Evolutionary conservation across 2,113 vertebrate genomes (phyloP).

Genomic region (Cebus imitator): DNA sequence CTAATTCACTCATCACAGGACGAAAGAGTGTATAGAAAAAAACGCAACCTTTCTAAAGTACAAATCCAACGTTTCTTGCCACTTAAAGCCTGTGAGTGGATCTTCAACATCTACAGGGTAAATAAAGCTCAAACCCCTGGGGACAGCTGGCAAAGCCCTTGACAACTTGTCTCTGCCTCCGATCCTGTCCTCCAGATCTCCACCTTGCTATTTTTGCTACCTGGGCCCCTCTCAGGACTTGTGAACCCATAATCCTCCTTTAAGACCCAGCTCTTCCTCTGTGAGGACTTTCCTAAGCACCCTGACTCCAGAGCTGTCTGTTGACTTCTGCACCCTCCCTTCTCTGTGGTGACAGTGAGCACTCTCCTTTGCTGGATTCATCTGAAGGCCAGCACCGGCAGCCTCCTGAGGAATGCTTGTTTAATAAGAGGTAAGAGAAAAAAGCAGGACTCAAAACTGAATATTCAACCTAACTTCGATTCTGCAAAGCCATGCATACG

Average conservation of each 20-base stretch:
- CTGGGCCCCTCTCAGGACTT: neutral
- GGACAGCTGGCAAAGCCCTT: neutral
- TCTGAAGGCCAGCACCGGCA: neutral
- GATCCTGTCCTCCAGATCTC: neutral
- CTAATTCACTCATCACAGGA: neutral
- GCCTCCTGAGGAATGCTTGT: neutral
- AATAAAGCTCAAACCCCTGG: neutral
- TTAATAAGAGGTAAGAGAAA: neutral
- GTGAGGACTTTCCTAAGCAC: neutral
- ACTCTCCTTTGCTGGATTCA: neutral
- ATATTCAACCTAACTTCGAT: neutral
- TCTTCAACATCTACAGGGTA: neutral
- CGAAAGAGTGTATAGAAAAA: neutral
- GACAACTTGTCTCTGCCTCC: neutral
- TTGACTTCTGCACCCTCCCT: neutral
- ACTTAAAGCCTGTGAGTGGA: neutral
- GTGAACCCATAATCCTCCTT: neutral
- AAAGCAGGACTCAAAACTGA: neutral
- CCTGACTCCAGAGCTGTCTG: neutral
- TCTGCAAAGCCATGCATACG: neutral
- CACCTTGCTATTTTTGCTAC: neutral
- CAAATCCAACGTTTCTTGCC: neutral
- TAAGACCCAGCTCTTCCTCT: neutral
- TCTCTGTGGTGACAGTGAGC: neutral
- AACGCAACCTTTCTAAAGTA: conserved; percentile 16